Evolutionary conservation across 2,113 vertebrate species (phyloP).

Genomic region (Abramis brama): DNA sequence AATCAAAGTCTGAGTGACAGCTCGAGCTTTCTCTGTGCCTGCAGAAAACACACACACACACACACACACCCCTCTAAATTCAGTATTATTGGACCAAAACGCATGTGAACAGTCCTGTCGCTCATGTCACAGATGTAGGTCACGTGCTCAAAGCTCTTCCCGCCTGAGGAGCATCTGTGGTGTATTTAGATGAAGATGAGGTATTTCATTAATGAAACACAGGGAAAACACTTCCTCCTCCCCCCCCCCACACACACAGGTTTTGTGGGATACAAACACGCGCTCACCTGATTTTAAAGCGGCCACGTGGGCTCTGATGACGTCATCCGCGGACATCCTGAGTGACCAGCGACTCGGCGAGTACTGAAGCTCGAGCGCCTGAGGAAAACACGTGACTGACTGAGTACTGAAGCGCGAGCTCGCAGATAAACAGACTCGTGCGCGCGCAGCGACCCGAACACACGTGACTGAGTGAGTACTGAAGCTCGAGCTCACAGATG

Average conservation of each 20-base stretch:
- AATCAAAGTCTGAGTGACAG: constrained; percentile 69
- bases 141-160: background rate
- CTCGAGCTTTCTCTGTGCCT: constrained; percentile 81
- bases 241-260: background rate
- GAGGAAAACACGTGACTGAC: constrained; percentile 1
- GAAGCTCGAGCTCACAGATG: too few species aligned
- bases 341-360: constrained; percentile 86
- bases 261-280: background rate
- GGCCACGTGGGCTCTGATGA: constrained; percentile 76
- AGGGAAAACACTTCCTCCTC: too few species aligned
- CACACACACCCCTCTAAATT: background rate
- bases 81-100: background rate
- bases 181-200: background rate
- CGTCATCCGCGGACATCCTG: constrained; percentile 79
- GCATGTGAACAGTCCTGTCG: background rate
- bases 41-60: constrained; percentile 6
- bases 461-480: background rate
- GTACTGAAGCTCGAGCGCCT: constrained; percentile 86
- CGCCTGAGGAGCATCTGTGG: background rate
- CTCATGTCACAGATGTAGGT: background rate
- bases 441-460: constrained; percentile 1
- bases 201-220: too few species aligned
- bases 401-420: too few species aligned
- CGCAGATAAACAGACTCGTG: too few species aligned
- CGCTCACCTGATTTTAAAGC: constrained; percentile 78